phyloP scores from a whole-genome alignment of 2,113 vertebrate species.

The Heterotilapia buettikoferi region DNA sequence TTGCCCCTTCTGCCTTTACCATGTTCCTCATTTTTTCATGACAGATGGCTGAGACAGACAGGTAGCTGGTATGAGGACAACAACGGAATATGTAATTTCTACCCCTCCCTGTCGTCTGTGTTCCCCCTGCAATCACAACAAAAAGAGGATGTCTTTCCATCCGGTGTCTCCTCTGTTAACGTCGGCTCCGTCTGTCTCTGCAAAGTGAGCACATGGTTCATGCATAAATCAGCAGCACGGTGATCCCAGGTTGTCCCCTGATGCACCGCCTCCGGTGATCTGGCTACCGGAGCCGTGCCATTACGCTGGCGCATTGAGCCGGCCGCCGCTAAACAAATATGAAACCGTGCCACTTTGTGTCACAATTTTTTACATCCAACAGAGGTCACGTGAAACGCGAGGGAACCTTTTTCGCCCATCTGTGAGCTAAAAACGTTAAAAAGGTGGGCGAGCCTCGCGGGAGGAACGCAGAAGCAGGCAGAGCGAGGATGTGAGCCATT shows the following conservation, averaged over 20 bases:
- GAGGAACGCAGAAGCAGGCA: background rate
- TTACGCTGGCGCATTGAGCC: conserved; percentile 47
- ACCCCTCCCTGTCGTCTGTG: conserved; percentile 8
- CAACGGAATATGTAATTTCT: conserved; percentile 28
- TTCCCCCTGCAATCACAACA: background rate
- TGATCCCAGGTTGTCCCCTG: conserved; percentile 68
- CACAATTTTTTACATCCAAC: conserved; percentile 74
- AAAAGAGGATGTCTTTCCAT: conserved; percentile 20
- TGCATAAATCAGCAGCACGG: conserved; percentile 72
- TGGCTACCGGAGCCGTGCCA: conserved; percentile 48
- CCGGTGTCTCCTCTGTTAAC: conserved; percentile 46
- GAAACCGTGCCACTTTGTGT: conserved; percentile 73
- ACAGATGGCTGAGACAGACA: conserved; percentile 55
- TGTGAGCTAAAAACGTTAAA: conserved; percentile 50
- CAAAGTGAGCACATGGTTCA: conserved; percentile 70
- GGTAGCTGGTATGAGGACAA: conserved; percentile 30
- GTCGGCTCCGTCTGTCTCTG: conserved; percentile 44
- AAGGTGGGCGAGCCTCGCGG: conserved; percentile 48
- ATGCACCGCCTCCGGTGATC: conserved; percentile 48
- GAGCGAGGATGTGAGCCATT: conserved; percentile 52
- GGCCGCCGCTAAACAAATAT: conserved; percentile 67
- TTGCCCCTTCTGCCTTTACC: background rate
- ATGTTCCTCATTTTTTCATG: background rate
- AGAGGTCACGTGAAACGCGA: conserved; percentile 37
- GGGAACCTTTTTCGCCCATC: conserved; percentile 55